Conservation (phyloP, 2,888 invertebrate genomes). For the Chalcis sispes region DNA sequence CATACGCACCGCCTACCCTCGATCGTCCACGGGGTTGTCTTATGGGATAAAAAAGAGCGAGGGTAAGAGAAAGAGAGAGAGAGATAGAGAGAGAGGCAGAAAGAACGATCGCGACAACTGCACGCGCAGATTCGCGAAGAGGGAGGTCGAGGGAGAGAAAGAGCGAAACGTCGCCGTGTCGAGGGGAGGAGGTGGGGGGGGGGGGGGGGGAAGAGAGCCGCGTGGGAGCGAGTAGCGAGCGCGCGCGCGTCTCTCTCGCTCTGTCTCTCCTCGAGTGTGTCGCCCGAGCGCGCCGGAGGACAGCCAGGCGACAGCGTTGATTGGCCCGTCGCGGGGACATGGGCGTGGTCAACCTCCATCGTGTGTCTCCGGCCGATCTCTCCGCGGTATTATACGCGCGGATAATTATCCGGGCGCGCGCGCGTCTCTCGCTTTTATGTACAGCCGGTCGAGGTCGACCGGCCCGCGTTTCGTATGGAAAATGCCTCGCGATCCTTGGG, state of each 20-base stretch:
- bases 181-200: no score
- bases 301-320: conserved; percentile 68
- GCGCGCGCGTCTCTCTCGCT: background rate
- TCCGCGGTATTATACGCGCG: background rate
- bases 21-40: conserved; percentile 17
- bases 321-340: conserved; percentile 72
- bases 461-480: background rate
- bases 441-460: conserved; percentile 5
- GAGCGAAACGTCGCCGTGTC: background rate
- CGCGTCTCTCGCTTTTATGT: background rate
- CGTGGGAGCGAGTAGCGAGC: conserved; percentile 21
- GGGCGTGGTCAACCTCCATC: conserved; percentile 75
- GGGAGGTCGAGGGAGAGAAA: conserved; percentile 8
- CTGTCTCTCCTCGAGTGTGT: conserved; percentile 22
- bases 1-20: conserved; percentile 20
- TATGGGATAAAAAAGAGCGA: no score
- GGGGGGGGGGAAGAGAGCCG: conserved; percentile 37
- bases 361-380: conserved; percentile 63
- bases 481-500: background rate
- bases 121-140: background rate
- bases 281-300: conserved; percentile 52
- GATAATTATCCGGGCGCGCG: conserved; percentile 20
- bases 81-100: background rate
- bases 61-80: no score
- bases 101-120: background rate